Conservation (phyloP, 2,797 vertebrate genomes). For the Morelia viridis region DNA sequence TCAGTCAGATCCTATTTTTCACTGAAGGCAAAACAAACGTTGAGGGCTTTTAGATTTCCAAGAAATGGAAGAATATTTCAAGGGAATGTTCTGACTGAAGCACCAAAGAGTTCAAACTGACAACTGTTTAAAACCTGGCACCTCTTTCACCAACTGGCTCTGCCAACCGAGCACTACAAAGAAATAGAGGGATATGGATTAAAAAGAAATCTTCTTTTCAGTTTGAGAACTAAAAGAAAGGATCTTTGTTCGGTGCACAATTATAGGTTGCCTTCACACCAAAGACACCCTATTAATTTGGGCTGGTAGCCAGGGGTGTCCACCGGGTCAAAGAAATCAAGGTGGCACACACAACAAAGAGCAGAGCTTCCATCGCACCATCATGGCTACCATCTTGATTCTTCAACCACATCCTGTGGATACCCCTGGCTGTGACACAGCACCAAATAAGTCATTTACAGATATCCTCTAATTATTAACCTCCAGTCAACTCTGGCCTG, state of each 20-base stretch:
- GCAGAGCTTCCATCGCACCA: neutral
- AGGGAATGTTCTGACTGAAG: neutral
- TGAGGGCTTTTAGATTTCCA: neutral
- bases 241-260: neutral
- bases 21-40: constrained; percentile 25
- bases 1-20: neutral
- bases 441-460: too few relatives aligned
- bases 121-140: neutral
- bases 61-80: neutral
- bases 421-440: neutral
- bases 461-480: too few relatives aligned
- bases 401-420: neutral
- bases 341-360: neutral
- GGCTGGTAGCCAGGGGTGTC: neutral
- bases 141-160: neutral
- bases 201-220: fast-evolving
- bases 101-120: constrained; percentile 6
- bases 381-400: too few relatives aligned
- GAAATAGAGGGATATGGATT: neutral
- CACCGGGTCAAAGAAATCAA: neutral
- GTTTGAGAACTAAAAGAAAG: neutral
- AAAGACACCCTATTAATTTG: neutral
- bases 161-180: neutral
- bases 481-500: too few relatives aligned
- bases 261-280: neutral